A percentile compares a stretch with the other conserved stretches of the same genome.
Conservation (phyloP, 1,140 invertebrate genomes). For the Anoplolepis gracilipes region DNA sequence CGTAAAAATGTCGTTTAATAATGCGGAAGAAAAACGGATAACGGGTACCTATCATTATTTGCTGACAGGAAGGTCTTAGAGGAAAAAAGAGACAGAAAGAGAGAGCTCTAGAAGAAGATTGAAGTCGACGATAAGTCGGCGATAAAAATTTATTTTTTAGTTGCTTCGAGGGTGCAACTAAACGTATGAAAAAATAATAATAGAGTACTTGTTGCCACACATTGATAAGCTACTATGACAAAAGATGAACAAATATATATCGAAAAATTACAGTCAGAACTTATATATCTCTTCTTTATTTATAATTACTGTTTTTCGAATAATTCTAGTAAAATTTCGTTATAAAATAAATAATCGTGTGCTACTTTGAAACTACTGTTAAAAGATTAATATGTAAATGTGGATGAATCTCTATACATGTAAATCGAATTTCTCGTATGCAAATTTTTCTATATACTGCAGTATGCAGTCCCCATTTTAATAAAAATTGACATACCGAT, state of each 20-base stretch:
- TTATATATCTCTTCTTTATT: too few species aligned
- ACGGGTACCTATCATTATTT: slow-evolving; percentile 14
- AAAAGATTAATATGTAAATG: slow-evolving; percentile 51
- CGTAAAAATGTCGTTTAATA: slow-evolving; percentile 59
- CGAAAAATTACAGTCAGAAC: too few species aligned
- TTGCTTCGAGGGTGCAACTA: neutral
- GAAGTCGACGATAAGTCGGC: neutral
- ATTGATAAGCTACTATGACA: neutral
- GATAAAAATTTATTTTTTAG: slow-evolving; percentile 41
- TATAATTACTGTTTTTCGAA: neutral
- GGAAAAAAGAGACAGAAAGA: neutral
- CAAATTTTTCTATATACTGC: slow-evolving; percentile 26
- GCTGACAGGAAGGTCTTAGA: neutral
- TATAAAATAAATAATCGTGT: neutral
- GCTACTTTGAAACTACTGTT: neutral
- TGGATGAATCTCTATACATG: neutral
- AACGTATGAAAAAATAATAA: slow-evolving; percentile 4
- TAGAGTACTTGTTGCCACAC: neutral
- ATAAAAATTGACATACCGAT: slow-evolving; percentile 33
- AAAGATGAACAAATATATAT: too few species aligned
- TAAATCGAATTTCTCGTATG: slow-evolving; percentile 34
- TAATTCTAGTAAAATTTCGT: neutral
- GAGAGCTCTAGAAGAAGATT: neutral
- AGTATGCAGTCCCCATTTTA: slow-evolving; percentile 27
- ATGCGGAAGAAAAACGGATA: slow-evolving; percentile 36